A percentile compares a stretch with the other conserved stretches of the same genome.
phyloP scores from a whole-genome alignment of 2,113 vertebrate genomes.

The Cyanoderma ruficeps region DNA sequence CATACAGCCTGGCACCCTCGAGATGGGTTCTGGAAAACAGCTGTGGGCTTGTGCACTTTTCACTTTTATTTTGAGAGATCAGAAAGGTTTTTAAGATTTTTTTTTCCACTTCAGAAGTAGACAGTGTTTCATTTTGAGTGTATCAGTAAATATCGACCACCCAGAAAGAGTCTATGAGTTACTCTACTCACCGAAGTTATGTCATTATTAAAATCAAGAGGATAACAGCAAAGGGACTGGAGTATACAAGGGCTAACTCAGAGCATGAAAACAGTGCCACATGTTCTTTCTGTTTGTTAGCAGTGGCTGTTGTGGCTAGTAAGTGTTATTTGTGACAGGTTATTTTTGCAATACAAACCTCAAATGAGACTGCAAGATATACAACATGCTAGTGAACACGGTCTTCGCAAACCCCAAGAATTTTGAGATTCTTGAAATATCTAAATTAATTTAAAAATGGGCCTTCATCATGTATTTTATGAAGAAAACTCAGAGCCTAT shows the following conservation, averaged over 20 bases:
- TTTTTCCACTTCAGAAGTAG: background rate
- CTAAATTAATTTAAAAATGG: background rate
- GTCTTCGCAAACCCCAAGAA: background rate
- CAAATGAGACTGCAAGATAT: background rate
- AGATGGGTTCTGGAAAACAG: background rate
- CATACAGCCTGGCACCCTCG: background rate
- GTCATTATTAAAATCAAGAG: background rate
- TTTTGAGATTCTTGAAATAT: background rate
- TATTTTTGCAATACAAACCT: background rate
- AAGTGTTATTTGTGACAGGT: background rate
- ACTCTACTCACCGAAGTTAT: background rate
- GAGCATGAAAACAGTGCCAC: background rate
- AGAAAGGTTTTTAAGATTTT: background rate
- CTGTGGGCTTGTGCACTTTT: background rate
- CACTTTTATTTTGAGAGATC: background rate
- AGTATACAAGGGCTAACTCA: background rate
- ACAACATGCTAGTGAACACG: background rate
- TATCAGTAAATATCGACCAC: background rate
- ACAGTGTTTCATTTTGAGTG: background rate
- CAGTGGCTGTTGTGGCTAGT: background rate
- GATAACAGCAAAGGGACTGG: background rate
- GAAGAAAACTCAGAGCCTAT: background rate
- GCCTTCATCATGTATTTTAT: background rate
- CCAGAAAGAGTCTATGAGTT: background rate
- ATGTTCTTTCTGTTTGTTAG: background rate